phyloP scores from a whole-genome alignment of 1,140 invertebrate species.

The Zeugodacus cucurbitae region DNA sequence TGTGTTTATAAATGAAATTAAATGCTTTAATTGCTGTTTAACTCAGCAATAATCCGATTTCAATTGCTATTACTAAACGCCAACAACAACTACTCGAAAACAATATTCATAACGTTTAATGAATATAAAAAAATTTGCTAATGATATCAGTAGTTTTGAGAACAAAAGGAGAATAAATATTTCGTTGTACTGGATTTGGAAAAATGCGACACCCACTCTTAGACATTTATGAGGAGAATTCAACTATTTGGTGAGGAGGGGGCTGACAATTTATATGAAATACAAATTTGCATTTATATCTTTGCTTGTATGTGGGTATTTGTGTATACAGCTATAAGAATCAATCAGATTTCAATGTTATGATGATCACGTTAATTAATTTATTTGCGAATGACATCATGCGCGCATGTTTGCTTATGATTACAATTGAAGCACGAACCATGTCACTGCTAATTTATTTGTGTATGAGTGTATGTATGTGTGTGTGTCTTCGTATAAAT shows the following conservation, averaged over 20 bases:
- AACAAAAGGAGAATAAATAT: background rate
- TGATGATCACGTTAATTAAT: slow-evolving; percentile 21
- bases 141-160: background rate
- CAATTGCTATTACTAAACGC: no score
- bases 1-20: no score
- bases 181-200: background rate
- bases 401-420: background rate
- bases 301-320: background rate
- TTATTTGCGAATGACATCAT: slow-evolving; percentile 10
- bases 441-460: background rate
- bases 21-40: no score
- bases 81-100: no score
- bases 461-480: background rate
- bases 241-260: background rate
- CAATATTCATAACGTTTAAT: no score
- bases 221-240: background rate
- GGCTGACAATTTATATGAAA: background rate
- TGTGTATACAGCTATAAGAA: background rate
- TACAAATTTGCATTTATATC: no score
- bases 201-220: background rate
- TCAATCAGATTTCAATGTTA: slow-evolving; percentile 12
- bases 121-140: background rate
- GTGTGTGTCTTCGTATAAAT: background rate
- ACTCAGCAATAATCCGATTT: no score
- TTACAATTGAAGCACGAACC: slow-evolving; percentile 4